Conservation (phyloP, 2,888 invertebrate genomes). For the Tuta absoluta region DNA sequence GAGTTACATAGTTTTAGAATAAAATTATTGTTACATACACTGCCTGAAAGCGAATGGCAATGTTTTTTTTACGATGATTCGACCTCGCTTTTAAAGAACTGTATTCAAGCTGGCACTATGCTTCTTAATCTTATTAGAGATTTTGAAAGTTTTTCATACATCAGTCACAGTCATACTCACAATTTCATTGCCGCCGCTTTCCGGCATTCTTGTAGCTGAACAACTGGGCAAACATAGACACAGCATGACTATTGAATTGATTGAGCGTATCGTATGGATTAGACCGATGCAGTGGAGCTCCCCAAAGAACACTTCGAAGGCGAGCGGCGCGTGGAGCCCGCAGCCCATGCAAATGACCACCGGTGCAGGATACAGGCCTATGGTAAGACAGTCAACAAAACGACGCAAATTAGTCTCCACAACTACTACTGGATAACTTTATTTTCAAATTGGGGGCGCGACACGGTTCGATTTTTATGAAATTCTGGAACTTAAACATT, state of each 20-base stretch:
- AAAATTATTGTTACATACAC: neutral
- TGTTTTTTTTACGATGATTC: neutral
- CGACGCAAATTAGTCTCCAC: no score
- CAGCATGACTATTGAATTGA: conserved; percentile 35
- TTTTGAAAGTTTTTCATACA: no score
- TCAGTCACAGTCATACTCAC: neutral
- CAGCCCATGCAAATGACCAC: conserved; percentile 95
- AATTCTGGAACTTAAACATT: no score
- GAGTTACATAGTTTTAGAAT: neutral
- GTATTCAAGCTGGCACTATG: no score
- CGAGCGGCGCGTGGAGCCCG: conserved; percentile 90
- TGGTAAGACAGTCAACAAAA: conserved; percentile 81
- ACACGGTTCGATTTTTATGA: no score
- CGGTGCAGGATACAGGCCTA: conserved; percentile 92
- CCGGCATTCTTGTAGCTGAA: conserved; percentile 1
- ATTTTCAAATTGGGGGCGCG: no score
- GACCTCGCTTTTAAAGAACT: no score
- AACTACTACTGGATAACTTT: no score
- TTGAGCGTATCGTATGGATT: conserved; percentile 46
- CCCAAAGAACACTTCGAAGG: conserved; percentile 91
- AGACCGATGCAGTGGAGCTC: conserved; percentile 96
- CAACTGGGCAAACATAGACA: conserved; percentile 22
- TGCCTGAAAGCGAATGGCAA: neutral
- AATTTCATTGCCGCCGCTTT: neutral
- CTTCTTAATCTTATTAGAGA: no score